Percentiles rank a stretch among this genome's conserved stretches.
Evolutionary conservation across 2,113 vertebrate species (phyloP).

Genomic region (Empidonax alnorum): DNA sequence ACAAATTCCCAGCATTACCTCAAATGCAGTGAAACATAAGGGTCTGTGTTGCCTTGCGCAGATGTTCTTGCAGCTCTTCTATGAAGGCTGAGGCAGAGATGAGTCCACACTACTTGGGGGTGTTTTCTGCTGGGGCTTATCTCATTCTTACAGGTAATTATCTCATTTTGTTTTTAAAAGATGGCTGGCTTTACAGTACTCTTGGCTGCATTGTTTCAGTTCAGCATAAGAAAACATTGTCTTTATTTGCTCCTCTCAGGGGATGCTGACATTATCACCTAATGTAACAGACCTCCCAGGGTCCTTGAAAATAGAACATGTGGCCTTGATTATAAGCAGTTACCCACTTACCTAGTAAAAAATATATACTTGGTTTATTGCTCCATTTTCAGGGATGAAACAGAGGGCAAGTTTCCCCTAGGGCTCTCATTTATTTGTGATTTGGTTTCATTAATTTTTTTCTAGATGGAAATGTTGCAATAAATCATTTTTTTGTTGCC

Average conservation of each 20-base stretch:
- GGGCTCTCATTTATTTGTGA: neutral
- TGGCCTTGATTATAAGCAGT: conserved; percentile 13
- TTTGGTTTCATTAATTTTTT: neutral
- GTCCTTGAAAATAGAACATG: neutral
- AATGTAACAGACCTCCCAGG: neutral
- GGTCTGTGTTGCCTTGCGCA: fast-evolving
- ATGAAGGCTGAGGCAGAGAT: neutral
- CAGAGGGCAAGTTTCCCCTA: neutral
- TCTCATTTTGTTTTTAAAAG: neutral
- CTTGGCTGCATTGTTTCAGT: neutral
- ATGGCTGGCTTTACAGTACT: neutral
- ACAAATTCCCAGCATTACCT: neutral
- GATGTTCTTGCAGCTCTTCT: neutral
- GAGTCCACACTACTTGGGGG: neutral
- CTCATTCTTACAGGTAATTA: neutral
- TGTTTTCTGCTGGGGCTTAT: neutral
- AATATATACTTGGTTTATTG: neutral
- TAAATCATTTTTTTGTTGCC: neutral
- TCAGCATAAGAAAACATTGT: neutral
- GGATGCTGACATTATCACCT: neutral
- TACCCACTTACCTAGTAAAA: neutral
- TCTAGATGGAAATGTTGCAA: neutral
- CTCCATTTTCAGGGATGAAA: neutral
- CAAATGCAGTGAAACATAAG: neutral
- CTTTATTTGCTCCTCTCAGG: neutral